Evolutionary conservation across 2,888 invertebrate genomes (phyloP), one percentile per base, ranked within the genome.

Genomic region (Heliconius erato): DNA sequence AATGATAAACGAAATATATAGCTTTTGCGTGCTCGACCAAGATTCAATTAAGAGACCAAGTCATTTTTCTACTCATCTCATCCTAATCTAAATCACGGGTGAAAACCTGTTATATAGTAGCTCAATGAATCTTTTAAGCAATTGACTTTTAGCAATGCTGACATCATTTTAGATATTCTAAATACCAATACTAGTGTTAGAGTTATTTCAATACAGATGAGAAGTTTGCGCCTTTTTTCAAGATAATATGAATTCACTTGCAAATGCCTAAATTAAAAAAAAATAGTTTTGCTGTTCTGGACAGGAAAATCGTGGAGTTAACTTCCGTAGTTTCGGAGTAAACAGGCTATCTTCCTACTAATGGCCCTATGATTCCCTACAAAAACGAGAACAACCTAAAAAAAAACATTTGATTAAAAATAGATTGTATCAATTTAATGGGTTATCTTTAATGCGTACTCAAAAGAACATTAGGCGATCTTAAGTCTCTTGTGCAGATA

Each of bases 401-500:
- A 69, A 40, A n/a, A 71, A 28, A 28, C n/a, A 74, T 3, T 77
- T 35, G 19, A 78, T 92, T 90, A 91, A 92, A 91, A 90, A 88
- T 88, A 89, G 90, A 93, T 93, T 89, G 89, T 89, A 91, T 91
- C 88, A 87, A 89, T 90, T 89, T 89, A 90, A 92, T 91, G 88
- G 83, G 81, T 86, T 93, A 92, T 92, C 92, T 91, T 87, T 91
- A 92, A 93, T 92, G 91, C 89, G 92, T 91, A 90, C 91, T 94
- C 89, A 90, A 91, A 91, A 91, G 89, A 89, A 91, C 91, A 93
- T 94, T 94, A 93, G 91, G 90, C 90, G 90, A 90, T 91, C 90
- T 88, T 89, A 88, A 88, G 88, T 88, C 89, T 89, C 90, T 84
- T 88, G 89, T 87, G 85, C 81, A 92, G 94, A 94, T 94, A 94